Evolutionary conservation across 35 echinoderm and acorn worm genomes (phyloP).

Genomic region (Holothuria glaberrima): DNA sequence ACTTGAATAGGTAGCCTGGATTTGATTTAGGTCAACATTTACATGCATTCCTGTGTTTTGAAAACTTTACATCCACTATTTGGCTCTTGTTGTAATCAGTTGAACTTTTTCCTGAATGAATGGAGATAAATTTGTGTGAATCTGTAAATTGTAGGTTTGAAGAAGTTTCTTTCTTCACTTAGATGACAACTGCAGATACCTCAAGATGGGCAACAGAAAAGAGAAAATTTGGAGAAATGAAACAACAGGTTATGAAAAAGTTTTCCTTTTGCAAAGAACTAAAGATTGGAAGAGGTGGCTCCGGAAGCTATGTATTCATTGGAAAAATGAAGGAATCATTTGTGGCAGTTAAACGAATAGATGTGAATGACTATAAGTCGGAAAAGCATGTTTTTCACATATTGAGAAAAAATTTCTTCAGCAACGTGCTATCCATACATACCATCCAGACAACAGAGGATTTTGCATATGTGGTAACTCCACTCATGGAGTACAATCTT

Average conservation of each 20-base stretch:
- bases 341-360: constrained; percentile 22
- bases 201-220: background rate
- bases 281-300: constrained; percentile 49
- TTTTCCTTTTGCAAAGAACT: constrained; percentile 40
- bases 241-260: background rate
- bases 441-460: background rate
- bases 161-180: background rate
- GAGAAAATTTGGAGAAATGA: constrained; percentile 11
- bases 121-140: background rate
- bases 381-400: background rate
- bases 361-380: constrained; percentile 12
- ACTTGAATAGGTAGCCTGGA: no score
- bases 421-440: constrained; percentile 12
- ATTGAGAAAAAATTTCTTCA: background rate
- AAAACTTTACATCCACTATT: no score
- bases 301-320: constrained; percentile 18
- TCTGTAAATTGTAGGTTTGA: background rate
- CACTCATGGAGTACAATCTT: constrained; percentile 43
- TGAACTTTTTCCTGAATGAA: background rate
- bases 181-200: background rate
- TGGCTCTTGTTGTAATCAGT: no score
- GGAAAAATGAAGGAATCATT: constrained; percentile 42
- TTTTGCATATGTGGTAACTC: constrained; percentile 49
- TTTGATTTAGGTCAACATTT: no score
- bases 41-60: no score